These are phyloP conservation scores for Diglossa cyanea DNA, from an alignment of 2,797 vertebrate species.

Conservation along the genomic window DNA sequence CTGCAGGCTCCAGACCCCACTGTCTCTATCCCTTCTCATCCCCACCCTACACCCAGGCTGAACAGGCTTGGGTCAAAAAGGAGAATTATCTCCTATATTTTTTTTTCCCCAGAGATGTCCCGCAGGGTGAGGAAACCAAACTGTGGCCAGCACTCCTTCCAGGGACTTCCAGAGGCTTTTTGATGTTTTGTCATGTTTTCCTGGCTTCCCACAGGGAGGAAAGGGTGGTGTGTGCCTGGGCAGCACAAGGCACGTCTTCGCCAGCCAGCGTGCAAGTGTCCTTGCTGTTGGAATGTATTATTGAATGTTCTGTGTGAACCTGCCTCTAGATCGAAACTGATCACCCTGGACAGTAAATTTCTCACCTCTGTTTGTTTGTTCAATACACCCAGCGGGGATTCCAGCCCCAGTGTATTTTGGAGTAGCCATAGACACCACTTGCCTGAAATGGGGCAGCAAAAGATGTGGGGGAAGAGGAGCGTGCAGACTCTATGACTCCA, in stretches of 20 bases:
- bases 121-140: background rate
- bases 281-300: background rate
- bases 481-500: slow-evolving; percentile 88
- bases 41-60: background rate
- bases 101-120: background rate
- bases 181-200: background rate
- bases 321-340: background rate
- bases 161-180: background rate
- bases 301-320: background rate
- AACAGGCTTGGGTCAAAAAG: background rate
- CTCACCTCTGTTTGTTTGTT: background rate
- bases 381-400: slow-evolving; percentile 85
- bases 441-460: slow-evolving; percentile 90
- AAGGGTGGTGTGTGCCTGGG: background rate
- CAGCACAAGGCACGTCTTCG: background rate
- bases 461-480: slow-evolving; percentile 87
- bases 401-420: slow-evolving; percentile 93
- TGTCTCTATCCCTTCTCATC: background rate
- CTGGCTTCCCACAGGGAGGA: background rate
- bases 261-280: background rate
- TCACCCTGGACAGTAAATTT: background rate
- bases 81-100: background rate
- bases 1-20: background rate
- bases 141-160: background rate
- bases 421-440: slow-evolving; percentile 89